phyloP scores from a whole-genome alignment of 2,797 vertebrate genomes.

The Melopsittacus undulatus region DNA sequence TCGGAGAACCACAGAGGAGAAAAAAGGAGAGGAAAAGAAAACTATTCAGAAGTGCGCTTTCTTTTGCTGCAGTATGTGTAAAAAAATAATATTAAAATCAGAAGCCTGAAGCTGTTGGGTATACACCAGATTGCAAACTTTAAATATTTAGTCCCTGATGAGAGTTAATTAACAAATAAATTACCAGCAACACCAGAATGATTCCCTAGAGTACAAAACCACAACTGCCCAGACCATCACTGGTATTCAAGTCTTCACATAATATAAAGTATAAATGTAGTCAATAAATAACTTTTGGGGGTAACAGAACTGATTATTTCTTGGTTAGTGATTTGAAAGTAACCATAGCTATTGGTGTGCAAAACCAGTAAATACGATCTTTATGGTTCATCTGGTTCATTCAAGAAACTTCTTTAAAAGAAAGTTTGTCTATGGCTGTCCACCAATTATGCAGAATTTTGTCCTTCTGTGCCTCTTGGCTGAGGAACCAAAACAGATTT shows the following conservation, averaged over 20 bases:
- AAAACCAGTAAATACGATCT: background rate
- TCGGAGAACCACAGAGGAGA: slow-evolving; percentile 36
- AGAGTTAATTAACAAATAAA: slow-evolving; percentile 33
- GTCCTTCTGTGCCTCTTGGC: background rate
- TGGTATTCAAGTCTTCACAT: background rate
- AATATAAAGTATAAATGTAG: background rate
- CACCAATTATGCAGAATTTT: background rate
- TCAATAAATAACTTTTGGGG: background rate
- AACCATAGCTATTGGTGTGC: background rate
- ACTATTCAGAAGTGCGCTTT: slow-evolving; percentile 30
- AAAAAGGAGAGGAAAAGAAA: background rate
- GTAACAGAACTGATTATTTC: background rate
- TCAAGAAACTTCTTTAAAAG: background rate
- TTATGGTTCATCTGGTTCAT: background rate
- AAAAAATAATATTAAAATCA: slow-evolving; percentile 69
- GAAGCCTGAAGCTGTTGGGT: slow-evolving; percentile 46
- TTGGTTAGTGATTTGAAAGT: background rate
- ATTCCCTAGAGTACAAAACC: background rate
- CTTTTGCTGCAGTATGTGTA: slow-evolving; percentile 35
- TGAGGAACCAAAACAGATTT: background rate
- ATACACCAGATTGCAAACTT: slow-evolving; percentile 11
- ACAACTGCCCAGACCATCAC: background rate
- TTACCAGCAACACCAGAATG: background rate
- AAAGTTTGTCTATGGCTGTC: background rate
- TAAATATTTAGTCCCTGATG: slow-evolving; percentile 21